Evolutionary conservation across 2,113 vertebrate genomes (phyloP).

Genomic region (Lycocorax pyrrhopterus): DNA sequence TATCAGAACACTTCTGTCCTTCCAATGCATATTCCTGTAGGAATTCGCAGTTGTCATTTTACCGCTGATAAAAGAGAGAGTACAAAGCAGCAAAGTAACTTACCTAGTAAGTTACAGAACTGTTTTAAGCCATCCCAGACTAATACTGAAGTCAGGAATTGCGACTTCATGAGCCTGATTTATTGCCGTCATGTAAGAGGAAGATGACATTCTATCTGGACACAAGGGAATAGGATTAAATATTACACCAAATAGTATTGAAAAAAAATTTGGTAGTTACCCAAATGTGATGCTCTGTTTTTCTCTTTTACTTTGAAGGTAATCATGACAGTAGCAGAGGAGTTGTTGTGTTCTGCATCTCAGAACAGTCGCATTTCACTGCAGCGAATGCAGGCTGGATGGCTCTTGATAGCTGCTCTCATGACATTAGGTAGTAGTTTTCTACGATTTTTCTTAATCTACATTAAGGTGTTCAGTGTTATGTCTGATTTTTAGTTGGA

Average conservation of each 20-base stretch:
- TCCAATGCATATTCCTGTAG: not conserved
- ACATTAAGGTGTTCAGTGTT: not conserved
- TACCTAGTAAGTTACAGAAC: not conserved
- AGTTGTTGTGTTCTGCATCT: constrained; percentile 86
- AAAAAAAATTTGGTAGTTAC: not conserved
- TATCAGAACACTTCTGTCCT: not conserved
- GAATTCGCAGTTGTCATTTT: not conserved
- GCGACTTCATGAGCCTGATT: not conserved
- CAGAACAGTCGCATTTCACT: constrained; percentile 88
- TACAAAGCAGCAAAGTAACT: not conserved
- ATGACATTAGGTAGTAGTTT: constrained; percentile 83
- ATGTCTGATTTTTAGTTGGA: not conserved
- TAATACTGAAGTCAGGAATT: not conserved
- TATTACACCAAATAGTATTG: not conserved
- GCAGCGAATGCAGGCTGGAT: constrained; percentile 88
- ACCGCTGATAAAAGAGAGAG: not conserved
- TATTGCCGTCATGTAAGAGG: not conserved
- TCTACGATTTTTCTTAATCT: not conserved
- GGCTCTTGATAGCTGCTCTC: constrained; percentile 85
- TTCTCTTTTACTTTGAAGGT: constrained; percentile 70
- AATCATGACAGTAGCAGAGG: constrained; percentile 85
- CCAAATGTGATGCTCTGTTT: not conserved
- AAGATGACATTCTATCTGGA: not conserved
- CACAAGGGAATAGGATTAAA: not conserved
- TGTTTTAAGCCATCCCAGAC: not conserved